Conservation (phyloP, 2,797 vertebrate genomes). For the Scomberomorus guttatus region DNA sequence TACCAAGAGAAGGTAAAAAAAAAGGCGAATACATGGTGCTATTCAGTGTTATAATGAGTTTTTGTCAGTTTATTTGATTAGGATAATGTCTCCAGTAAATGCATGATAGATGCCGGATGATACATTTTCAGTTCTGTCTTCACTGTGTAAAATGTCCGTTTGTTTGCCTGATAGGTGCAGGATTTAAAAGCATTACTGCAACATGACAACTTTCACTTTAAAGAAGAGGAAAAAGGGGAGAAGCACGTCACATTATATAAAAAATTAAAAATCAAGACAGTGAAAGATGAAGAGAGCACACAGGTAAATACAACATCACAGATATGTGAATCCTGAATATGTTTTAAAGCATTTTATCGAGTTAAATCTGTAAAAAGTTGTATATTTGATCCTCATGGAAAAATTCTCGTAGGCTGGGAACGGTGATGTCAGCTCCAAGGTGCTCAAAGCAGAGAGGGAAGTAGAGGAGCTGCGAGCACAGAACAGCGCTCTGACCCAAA, state of each 20-base stretch:
- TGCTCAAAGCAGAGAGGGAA: constrained; percentile 59
- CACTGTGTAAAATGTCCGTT: not conserved
- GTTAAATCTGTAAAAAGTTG: not conserved
- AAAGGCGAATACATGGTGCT: not conserved
- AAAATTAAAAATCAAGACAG: not conserved
- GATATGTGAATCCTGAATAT: not conserved
- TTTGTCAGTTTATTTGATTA: not conserved
- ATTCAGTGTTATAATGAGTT: not conserved
- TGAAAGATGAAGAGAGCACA: not conserved
- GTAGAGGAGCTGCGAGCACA: constrained; percentile 48
- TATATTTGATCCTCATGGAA: not conserved
- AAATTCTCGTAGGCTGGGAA: constrained; percentile 36
- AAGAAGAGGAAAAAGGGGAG: constrained; percentile 40
- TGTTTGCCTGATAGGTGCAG: constrained; percentile 68
- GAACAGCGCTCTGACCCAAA: constrained; percentile 65
- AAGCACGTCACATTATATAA: constrained; percentile 6
- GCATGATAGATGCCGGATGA: too few relatives aligned
- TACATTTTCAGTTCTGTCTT: not conserved
- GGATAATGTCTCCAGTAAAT: too few relatives aligned
- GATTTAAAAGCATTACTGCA: constrained; percentile 71
- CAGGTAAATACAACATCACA: constrained; percentile 43
- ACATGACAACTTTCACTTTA: constrained; percentile 12
- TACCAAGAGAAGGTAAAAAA: constrained; percentile 87
- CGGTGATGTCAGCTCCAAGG: not conserved
- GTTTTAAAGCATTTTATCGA: not conserved